Base-by-base conservation (phyloP, 2,797 vertebrate species). In the Novumbra hubbsi region DNA sequence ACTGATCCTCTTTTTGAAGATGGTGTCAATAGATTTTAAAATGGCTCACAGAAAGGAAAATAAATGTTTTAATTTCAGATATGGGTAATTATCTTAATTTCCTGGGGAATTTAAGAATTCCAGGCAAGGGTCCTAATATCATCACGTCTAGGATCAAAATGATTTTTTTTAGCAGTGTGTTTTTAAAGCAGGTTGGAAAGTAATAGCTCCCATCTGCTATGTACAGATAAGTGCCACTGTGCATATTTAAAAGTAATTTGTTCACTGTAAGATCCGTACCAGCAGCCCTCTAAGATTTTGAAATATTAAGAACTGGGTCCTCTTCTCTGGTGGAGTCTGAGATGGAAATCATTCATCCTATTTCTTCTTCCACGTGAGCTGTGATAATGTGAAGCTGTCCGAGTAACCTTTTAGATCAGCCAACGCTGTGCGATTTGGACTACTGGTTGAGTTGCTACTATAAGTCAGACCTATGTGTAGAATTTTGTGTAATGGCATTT, bases 171-270 rank as follows among this genome's bases (percentile, higher is more conserved):
- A 17, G 50, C n/a, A 55, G 0, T 32, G 28, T 65, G n/a, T 21
- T 24, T 60, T 60, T 24, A 60, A 21, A 60, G 55, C 11, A 27
- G 21, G 21, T 21, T 24, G 55, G 3, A 24, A 4, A 24, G 21
- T 21, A 80, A 75, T 86, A 55, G 6, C n/a, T 55, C 50, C 81
- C 84, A 69, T 88, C 90, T 92, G 91, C 87, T 80, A 78, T 77
- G 19, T 66, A 52, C 74, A 85, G 92, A 93, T 92, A 90, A 81
- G 80, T 73, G 80, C 87, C 86, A 84, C 83, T 85, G 74, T 70
- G 5, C 21, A 62, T 28, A 28, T 11, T 89, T 81, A 86, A 84
- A 85, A 84, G 84, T 79, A 85, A 74, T 83, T 84, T 34, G 32
- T 34, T 34, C 32, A 34, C 32, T 34, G 32, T 34, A 34, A 34